phyloP scores from a whole-genome alignment of 2,113 vertebrate genomes.

The Clarias gariepinus region DNA sequence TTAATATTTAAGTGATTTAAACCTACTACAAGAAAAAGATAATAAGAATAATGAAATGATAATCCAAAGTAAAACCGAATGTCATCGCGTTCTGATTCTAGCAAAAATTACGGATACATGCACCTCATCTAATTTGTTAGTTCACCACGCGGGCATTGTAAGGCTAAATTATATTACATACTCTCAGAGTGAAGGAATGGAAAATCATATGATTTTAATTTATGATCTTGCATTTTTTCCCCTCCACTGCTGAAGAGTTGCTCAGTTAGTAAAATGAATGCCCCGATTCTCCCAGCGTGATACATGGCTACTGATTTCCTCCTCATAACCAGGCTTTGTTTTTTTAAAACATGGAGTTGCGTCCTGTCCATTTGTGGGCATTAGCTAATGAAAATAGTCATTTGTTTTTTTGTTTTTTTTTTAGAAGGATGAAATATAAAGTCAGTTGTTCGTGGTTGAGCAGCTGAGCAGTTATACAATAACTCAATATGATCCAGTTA shows the following conservation, averaged over 20 bases:
- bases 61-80: neutral
- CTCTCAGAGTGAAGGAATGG: neutral
- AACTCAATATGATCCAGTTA: constrained; percentile 63
- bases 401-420: constrained; percentile 65
- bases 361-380: constrained; percentile 67
- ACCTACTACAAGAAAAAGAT: neutral
- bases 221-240: neutral
- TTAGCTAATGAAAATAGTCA: constrained; percentile 63
- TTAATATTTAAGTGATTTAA: neutral
- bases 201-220: constrained; percentile 33
- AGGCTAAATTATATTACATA: neutral
- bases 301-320: constrained; percentile 50
- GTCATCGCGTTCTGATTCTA: neutral
- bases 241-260: constrained; percentile 50
- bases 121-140: neutral
- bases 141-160: neutral
- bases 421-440: constrained; percentile 64
- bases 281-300: constrained; percentile 55
- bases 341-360: constrained; percentile 57
- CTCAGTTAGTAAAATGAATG: constrained; percentile 66
- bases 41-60: neutral
- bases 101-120: neutral
- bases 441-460: constrained; percentile 63
- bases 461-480: constrained; percentile 62
- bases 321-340: constrained; percentile 56